Conservation (phyloP, 2,797 vertebrate genomes). For the Gymnoscopelus microlampas region DNA sequence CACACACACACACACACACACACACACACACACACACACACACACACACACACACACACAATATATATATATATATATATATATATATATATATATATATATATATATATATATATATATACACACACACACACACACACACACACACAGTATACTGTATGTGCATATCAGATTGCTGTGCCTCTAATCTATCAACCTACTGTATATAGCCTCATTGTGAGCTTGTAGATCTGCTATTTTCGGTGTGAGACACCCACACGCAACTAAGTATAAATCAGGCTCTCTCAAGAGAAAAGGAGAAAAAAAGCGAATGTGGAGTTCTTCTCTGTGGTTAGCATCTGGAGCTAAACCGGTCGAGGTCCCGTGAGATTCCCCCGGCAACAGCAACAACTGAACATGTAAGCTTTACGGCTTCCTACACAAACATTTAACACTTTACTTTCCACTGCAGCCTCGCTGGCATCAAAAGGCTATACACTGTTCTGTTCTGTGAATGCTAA, state of each 20-base stretch:
- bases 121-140: too few relatives aligned
- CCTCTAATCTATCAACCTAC: slow-evolving; percentile 23
- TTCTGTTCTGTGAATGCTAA: neutral
- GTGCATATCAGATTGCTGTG: slow-evolving; percentile 45
- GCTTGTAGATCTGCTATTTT: too few relatives aligned
- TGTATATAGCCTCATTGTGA: too few relatives aligned
- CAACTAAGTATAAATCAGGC: too few relatives aligned
- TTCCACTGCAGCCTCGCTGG: slow-evolving; percentile 1
- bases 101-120: too few relatives aligned
- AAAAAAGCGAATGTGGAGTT: slow-evolving; percentile 23
- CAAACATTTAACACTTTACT: slow-evolving; percentile 35
- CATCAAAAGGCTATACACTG: neutral
- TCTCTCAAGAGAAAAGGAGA: slow-evolving; percentile 31
- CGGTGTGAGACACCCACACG: too few relatives aligned
- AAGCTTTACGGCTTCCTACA: slow-evolving; percentile 46
- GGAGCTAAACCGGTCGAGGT: slow-evolving; percentile 18
- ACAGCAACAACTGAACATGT: slow-evolving; percentile 40
- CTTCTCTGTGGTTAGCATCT: slow-evolving; percentile 13
- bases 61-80: too few relatives aligned
- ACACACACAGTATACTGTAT: too few relatives aligned
- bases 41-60: neutral
- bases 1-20: neutral
- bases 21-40: neutral
- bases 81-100: too few relatives aligned
- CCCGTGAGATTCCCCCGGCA: slow-evolving; percentile 27